Conservation (phyloP, 2,113 vertebrate genomes). For the Poecile atricapillus region DNA sequence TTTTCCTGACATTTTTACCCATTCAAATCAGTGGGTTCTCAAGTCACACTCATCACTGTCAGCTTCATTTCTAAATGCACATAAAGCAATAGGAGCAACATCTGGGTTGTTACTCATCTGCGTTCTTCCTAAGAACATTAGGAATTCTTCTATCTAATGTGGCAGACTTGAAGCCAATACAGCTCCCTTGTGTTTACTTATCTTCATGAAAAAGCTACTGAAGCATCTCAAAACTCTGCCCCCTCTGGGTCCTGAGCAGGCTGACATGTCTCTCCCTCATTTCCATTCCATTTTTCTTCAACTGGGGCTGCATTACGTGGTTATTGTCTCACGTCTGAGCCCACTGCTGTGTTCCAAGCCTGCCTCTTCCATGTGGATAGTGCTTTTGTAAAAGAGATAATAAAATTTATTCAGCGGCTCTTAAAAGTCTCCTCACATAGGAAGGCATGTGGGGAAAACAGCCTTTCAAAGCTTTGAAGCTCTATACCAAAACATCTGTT, state of each 20-base stretch:
- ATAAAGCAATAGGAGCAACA: neutral
- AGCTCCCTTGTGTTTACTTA: conserved; percentile 39
- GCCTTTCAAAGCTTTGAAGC: conserved; percentile 27
- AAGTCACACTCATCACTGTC: neutral
- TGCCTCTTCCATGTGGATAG: neutral
- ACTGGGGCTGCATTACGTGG: neutral
- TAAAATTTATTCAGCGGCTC: conserved; percentile 15
- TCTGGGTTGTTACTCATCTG: neutral
- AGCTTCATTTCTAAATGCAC: neutral
- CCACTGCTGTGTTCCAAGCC: neutral
- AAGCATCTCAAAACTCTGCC: conserved; percentile 20
- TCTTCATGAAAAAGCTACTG: conserved; percentile 29
- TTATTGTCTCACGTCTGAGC: neutral
- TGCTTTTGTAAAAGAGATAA: neutral
- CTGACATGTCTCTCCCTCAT: fast-evolving
- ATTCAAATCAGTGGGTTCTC: neutral
- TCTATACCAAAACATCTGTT: conserved; percentile 40
- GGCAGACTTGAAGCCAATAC: neutral
- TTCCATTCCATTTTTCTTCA: neutral
- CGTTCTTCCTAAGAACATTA: neutral
- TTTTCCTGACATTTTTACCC: neutral
- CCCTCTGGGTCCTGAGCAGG: neutral
- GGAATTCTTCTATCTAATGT: neutral
- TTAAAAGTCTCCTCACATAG: conserved; percentile 24
- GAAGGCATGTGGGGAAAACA: neutral